phyloP scores from a whole-genome alignment of 1,140 invertebrate genomes.

The Stenopsyche tienmushanensis region DNA sequence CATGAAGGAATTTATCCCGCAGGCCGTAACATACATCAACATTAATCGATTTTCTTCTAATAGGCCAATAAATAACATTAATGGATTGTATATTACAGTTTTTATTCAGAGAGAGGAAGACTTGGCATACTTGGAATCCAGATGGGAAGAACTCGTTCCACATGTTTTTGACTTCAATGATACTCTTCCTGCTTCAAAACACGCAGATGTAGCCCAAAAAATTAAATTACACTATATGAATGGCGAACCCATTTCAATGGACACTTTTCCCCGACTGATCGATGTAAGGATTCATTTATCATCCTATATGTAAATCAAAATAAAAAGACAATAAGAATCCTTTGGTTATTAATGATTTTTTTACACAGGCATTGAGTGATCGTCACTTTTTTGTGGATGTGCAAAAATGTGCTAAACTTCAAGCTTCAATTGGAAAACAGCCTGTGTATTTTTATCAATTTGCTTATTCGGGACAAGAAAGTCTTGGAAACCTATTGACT shows the following conservation, averaged over 20 bases:
- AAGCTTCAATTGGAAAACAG: conserved; percentile 54
- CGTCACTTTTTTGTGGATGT: conserved; percentile 59
- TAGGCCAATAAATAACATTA: conserved; percentile 49
- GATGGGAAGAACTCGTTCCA: conserved; percentile 60
- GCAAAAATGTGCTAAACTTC: conserved; percentile 57
- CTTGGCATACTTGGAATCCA: conserved; percentile 48
- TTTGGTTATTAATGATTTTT: too few species aligned
- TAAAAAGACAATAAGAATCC: too few species aligned
- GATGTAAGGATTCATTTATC: conserved; percentile 42
- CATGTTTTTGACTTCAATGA: conserved; percentile 63
- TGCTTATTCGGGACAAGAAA: conserved; percentile 54
- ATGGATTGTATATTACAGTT: conserved; percentile 54
- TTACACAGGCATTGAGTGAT: conserved; percentile 61
- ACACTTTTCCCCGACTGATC: conserved; percentile 49
- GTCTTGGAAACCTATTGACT: conserved; percentile 54
- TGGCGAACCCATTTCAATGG: conserved; percentile 51
- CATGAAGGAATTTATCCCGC: conserved; percentile 65
- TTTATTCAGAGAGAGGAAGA: background rate
- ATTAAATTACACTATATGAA: conserved; percentile 61
- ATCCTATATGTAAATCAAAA: background rate
- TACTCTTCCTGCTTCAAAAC: conserved; percentile 53
- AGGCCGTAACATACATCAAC: conserved; percentile 61
- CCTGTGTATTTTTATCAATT: conserved; percentile 64
- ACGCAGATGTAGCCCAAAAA: conserved; percentile 50
- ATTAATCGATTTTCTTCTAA: conserved; percentile 61